Evolutionary conservation across 1,140 invertebrate genomes (phyloP), one percentile per base, ranked within the genome.

Genomic region (Pseudomyrmex cubaensis): DNA sequence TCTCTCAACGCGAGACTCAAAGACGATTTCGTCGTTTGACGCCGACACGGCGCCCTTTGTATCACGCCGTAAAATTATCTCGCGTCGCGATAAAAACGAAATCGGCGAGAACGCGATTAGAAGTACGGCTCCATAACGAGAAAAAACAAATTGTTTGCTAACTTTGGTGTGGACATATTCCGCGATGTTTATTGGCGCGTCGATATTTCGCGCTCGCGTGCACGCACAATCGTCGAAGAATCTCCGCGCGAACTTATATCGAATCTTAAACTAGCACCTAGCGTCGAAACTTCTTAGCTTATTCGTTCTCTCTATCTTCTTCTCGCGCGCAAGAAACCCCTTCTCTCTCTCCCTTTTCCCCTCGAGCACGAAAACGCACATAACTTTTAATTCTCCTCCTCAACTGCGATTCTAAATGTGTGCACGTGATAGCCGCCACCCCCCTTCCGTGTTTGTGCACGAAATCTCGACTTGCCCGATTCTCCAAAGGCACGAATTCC

Each of bases 361-460:
- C 35, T 57, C 62, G 17, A 63, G 72, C 22, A 74, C 8, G 57
- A 35, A 61, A 76, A 63, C 17, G 72, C 67, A 9, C 56, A 74
- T 66, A 78, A 86, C 67, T 87, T 87, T 86, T 83, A 67, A 83
- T 74, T 83, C 56, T 15, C 54, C 20, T 73, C 20, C 67, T 17
- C 61, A 70, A 61, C 50, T 83, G 13, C 20, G 61, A 70, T 52
- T 48, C 74, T 67, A 77, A 61, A 57, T 86, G 52, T 66, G n/a
- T 72, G 35, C 46, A 20, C 66, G 15, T 63, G 22, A 64, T 76
- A 9, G 17, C 35, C 35, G 5, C 5, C 5, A 5, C 5, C 35
- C 35, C 25, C 56, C 1, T 15, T 44, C 0, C 50, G 35, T 63
- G 13, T 63, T 64, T 76, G 62, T 72, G 85, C 85, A 83, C 77